Evolutionary conservation across 2,888 invertebrate genomes (phyloP).

Genomic region (Chalcosyrphus nemorum): DNA sequence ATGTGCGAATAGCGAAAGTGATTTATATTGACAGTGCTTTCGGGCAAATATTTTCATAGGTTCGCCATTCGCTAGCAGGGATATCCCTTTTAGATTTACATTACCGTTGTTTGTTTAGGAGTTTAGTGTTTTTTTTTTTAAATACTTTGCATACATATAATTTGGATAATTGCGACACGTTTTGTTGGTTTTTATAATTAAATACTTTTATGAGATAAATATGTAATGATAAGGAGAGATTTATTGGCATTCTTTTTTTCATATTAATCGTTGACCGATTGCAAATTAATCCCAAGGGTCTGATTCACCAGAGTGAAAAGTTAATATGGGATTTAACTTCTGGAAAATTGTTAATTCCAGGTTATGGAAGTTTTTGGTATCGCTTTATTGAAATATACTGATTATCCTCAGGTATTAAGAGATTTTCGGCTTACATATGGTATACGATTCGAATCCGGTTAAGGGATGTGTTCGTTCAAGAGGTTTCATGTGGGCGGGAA

Average conservation of each 20-base stretch:
- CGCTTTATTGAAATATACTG: no score
- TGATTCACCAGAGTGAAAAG: no score
- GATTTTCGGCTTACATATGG: no score
- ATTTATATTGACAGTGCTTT: constrained; percentile 27
- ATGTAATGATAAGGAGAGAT: background rate
- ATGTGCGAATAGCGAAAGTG: constrained; percentile 59
- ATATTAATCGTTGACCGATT: background rate
- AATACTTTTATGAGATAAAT: background rate
- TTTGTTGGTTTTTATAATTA: background rate
- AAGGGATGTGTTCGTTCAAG: no score
- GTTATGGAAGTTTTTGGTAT: no score
- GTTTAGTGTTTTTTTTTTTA: background rate
- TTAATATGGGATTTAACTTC: no score
- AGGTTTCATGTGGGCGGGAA: no score
- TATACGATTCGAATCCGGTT: no score
- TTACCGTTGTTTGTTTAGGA: background rate
- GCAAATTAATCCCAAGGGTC: background rate
- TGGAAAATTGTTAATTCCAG: no score
- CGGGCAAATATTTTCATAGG: constrained; percentile 46
- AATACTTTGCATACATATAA: background rate
- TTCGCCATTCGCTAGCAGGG: no score
- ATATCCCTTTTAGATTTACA: background rate
- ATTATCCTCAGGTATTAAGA: no score
- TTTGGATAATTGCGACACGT: background rate
- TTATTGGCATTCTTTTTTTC: background rate